Evolutionary conservation across 2,797 vertebrate genomes (phyloP).

Genomic region (Schizopygopsis malacanthus): DNA sequence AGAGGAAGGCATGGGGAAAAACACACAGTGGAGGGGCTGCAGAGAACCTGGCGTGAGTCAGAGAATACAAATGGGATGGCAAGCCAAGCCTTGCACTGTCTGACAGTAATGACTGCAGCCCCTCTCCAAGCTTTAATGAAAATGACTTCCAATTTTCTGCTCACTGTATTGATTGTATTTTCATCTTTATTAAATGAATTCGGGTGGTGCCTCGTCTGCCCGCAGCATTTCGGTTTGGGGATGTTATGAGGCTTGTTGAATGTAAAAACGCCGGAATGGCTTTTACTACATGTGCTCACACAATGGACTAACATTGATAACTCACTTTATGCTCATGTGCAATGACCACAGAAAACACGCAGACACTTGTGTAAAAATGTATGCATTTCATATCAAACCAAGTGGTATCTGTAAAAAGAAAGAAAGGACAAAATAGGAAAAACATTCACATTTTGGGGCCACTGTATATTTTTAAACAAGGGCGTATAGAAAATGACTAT

Average conservation of each 20-base stretch:
- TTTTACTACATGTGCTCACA: conserved; percentile 46
- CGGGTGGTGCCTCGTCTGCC: conserved; percentile 46
- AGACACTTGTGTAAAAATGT: background rate
- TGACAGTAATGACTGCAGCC: conserved; percentile 80
- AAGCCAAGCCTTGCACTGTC: conserved; percentile 69
- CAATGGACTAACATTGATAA: conserved; percentile 47
- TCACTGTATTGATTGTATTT: conserved; percentile 82
- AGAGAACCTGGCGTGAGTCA: conserved; percentile 72
- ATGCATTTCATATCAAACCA: background rate
- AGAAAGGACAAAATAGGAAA: background rate
- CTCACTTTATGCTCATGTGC: conserved; percentile 27
- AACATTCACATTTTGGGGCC: background rate
- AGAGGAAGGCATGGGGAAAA: conserved; percentile 56
- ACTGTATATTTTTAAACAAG: background rate
- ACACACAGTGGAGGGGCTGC: conserved; percentile 59
- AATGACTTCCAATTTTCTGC: conserved; percentile 82
- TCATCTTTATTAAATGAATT: conserved; percentile 82
- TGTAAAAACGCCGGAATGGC: conserved; percentile 39
- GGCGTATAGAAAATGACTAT: background rate
- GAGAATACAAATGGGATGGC: conserved; percentile 79
- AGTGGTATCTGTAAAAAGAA: background rate
- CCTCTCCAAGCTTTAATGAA: conserved; percentile 79
- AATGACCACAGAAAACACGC: background rate
- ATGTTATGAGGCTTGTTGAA: conserved; percentile 43
- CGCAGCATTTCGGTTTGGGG: conserved; percentile 44